Evolutionary conservation across 2,113 vertebrate species (phyloP), one percentile per base, ranked within the genome.

Genomic region (Dipodomys spectabilis): DNA sequence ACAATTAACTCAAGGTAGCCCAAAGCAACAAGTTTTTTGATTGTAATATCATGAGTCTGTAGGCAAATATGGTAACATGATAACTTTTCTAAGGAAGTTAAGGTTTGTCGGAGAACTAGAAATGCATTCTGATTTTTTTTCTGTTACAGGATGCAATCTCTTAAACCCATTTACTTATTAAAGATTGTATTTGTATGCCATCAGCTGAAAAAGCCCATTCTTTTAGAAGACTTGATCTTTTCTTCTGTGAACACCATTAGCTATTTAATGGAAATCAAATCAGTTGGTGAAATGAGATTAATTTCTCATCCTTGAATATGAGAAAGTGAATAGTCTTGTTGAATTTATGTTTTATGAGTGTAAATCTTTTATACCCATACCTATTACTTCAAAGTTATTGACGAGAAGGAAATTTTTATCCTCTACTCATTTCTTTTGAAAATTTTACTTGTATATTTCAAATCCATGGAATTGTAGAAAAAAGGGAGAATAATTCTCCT

Each of bases 21-120:
- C 85, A 86, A 92, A 94, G 93, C 91, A 97, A 92, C 82, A 96
- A 77, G 86, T 80, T 82, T 75, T 23, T 23, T 86, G 8, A 67
- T 67, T 62, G 73, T 82, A 91, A 39, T 71, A 77, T 19, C 10
- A 9, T 71, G 85, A 64, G 0, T 74, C 45, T 67, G 15, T 32
- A 71, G 49, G 57, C 39, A 95, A 94, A 86, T 80, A 45, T 71
- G 25, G n/a, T 87, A 95, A 94, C 71, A 68, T 49, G 65, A 82
- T 75, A 88, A 57, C 39, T 88, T 95, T 94, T 82, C 64, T 86
- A 74, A 68, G 64, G 90, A 44, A 73, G 19, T 1, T 28, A 30
- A 62, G 67, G 4, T 69, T 93, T 95, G 9, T 82, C 64, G 82
- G 91, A 74, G 45, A 35, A 32, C n/a, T 77, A 75, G 64, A 74